Percentiles rank a stretch among this genome's conserved stretches.
Conservation (phyloP, 2,113 vertebrate species). For the Otocyon megalotis region DNA sequence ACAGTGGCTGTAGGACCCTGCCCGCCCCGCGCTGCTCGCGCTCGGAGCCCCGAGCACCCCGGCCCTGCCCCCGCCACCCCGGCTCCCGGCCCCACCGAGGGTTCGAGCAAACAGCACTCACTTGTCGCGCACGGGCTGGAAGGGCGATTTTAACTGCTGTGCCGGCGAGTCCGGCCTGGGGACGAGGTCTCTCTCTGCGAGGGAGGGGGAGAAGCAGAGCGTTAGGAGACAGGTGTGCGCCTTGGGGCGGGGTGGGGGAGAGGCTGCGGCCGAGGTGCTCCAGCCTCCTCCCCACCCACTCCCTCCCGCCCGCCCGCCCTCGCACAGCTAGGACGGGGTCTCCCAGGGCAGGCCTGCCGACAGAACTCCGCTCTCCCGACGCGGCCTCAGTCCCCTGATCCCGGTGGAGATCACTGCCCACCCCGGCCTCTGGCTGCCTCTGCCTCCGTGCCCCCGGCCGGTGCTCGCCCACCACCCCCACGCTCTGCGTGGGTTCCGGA, state of each 20-base stretch:
- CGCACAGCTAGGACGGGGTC: accelerated
- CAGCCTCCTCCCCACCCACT: neutral
- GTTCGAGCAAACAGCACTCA: constrained; percentile 85
- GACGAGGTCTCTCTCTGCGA: constrained; percentile 93
- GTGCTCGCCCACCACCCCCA: too few species aligned
- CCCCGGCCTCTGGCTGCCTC: neutral
- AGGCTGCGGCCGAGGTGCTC: accelerated
- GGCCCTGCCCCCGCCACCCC: neutral
- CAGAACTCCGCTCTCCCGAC: accelerated
- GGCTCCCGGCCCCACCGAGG: constrained; percentile 32
- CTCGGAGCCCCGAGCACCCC: too few species aligned
- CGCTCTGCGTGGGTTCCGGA: accelerated
- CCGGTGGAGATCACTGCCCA: too few species aligned
- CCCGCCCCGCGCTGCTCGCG: too few species aligned
- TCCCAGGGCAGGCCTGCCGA: accelerated
- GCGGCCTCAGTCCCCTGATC: accelerated
- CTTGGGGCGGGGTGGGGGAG: accelerated
- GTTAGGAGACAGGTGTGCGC: neutral
- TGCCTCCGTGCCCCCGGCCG: neutral
- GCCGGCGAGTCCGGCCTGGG: constrained; percentile 94
- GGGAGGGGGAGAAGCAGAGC: constrained; percentile 3
- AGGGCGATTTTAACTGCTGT: constrained; percentile 94
- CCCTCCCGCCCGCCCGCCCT: too few species aligned
- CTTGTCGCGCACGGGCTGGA: constrained; percentile 97
- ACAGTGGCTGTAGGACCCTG: accelerated